phyloP scores from a whole-genome alignment of 2,113 vertebrate species.

The Gopherus evgoodei region DNA sequence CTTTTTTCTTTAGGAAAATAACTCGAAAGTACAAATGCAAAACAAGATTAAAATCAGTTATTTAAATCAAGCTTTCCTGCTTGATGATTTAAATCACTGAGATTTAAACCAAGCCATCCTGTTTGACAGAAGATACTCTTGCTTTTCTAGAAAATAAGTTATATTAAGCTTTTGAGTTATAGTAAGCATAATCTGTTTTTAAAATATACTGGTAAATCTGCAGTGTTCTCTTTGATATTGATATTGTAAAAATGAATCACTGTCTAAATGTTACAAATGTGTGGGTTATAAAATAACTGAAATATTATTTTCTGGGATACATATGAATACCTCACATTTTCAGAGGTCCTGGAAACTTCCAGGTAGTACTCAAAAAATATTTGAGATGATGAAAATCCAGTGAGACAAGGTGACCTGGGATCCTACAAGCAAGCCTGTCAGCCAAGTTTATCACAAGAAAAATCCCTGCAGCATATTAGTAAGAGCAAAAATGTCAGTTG shows the following conservation, averaged over 20 bases:
- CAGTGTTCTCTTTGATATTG: neutral
- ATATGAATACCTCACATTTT: neutral
- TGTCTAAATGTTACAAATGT: neutral
- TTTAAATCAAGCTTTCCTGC: no score
- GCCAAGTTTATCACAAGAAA: slow-evolving; percentile 43
- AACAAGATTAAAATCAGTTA: neutral
- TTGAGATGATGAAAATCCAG: neutral
- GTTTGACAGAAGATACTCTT: neutral
- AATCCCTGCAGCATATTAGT: slow-evolving; percentile 66
- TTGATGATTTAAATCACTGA: no score
- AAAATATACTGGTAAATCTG: neutral
- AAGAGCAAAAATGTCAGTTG: slow-evolving; percentile 58
- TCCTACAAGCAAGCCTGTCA: slow-evolving; percentile 38
- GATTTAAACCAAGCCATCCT: neutral
- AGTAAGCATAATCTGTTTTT: neutral
- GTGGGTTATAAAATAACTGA: neutral
- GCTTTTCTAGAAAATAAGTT: neutral
- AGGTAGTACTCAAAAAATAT: neutral
- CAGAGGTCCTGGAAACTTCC: neutral
- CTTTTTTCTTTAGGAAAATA: neutral
- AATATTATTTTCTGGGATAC: neutral
- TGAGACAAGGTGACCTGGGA: slow-evolving; percentile 30
- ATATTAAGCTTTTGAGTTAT: neutral
- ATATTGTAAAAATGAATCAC: neutral
- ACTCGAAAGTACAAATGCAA: neutral